phyloP scores from a whole-genome alignment of 2,797 vertebrate species.

The Knipowitschia caucasica region DNA sequence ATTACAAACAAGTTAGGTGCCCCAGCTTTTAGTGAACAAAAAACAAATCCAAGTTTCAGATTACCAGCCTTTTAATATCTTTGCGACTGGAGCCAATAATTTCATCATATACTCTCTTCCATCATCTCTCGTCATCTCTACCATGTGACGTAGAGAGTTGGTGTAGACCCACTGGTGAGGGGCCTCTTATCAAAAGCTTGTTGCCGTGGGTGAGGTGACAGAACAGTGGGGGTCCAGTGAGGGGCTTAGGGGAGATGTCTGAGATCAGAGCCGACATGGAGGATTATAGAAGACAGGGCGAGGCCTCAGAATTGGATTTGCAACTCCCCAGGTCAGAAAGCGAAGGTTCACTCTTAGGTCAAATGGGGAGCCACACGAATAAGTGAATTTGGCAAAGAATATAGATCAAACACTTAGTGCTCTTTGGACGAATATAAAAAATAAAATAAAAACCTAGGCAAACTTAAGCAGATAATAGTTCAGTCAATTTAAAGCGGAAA shows the following conservation, averaged over 20 bases:
- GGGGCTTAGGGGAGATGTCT: constrained; percentile 4
- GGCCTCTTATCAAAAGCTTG: constrained; percentile 5
- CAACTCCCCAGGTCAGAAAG: constrained; percentile 13
- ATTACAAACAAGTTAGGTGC: too few relatives aligned
- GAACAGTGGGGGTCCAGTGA: constrained; percentile 3
- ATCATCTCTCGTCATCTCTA: not conserved
- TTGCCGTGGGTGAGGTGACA: constrained; percentile 1
- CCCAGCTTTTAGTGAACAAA: too few relatives aligned
- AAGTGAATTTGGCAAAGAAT: too few relatives aligned
- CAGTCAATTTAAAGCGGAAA: too few relatives aligned
- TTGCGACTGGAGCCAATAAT: too few relatives aligned
- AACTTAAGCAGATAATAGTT: too few relatives aligned
- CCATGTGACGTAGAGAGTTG: not conserved
- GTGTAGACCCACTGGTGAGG: not conserved
- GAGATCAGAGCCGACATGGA: constrained; percentile 6
- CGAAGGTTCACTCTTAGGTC: constrained; percentile 5
- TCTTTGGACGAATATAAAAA: too few relatives aligned
- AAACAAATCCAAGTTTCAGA: too few relatives aligned
- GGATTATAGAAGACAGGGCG: not conserved
- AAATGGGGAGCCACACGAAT: not conserved
- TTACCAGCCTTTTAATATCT: too few relatives aligned
- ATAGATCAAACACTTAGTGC: too few relatives aligned
- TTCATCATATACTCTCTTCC: too few relatives aligned
- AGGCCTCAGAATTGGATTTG: not conserved
- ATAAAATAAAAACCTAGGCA: too few relatives aligned